Conservation (phyloP, 92 coral and sea anemone genomes). For the Epizoanthus ramosus region DNA sequence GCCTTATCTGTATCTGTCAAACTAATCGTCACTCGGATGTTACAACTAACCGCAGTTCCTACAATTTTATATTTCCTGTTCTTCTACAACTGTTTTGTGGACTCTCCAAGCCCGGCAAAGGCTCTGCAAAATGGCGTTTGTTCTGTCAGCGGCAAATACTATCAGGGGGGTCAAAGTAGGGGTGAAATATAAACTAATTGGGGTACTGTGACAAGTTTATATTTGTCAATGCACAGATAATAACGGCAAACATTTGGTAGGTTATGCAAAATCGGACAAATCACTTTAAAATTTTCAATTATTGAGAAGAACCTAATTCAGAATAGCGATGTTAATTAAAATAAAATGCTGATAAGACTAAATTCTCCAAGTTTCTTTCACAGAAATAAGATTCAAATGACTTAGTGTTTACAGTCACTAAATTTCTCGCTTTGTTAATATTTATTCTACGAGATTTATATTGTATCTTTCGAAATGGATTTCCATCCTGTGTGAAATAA, state of each 20-base stretch:
- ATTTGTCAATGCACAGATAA: no score
- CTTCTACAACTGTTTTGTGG: conserved; percentile 1
- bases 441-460: neutral
- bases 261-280: neutral
- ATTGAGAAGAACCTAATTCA: neutral
- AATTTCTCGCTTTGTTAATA: neutral
- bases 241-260: no score
- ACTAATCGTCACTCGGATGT: neutral
- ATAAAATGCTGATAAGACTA: neutral
- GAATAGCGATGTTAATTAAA: neutral
- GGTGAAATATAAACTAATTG: neutral
- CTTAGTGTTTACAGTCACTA: neutral
- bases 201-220: neutral
- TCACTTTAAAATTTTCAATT: neutral
- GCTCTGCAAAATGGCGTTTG: conserved; percentile 39
- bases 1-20: neutral
- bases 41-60: conserved; percentile 17
- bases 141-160: conserved; percentile 8
- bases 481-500: no score
- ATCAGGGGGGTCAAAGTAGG: conserved; percentile 13
- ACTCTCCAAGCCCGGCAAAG: conserved; percentile 12
- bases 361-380: neutral
- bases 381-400: neutral
- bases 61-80: conserved; percentile 27
- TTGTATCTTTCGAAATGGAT: neutral